These are phyloP conservation scores for Bergia sp. DNA, from an alignment of 92 coral and sea anemone species.

Conservation along the genomic window DNA sequence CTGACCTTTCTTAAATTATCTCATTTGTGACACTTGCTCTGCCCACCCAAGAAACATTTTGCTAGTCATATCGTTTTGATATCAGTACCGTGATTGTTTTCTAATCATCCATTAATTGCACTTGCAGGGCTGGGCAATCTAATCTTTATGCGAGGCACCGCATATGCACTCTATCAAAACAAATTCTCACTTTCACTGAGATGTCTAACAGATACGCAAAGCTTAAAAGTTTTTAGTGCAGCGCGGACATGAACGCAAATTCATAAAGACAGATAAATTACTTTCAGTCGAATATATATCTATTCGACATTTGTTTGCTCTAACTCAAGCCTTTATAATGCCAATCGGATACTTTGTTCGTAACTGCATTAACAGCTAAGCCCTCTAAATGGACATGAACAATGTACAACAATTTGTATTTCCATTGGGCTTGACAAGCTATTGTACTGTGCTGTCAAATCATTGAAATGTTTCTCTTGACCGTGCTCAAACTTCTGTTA, in stretches of 20 bases:
- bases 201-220: background rate
- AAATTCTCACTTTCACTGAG: conserved; percentile 4
- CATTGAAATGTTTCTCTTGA: conserved; percentile 46
- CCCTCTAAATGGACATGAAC: conserved; percentile 46
- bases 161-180: conserved; percentile 6
- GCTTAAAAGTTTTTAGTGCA: background rate
- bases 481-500: conserved; percentile 24
- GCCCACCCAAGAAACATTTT: conserved; percentile 12
- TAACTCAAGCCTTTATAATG: conserved; percentile 26
- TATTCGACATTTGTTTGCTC: conserved; percentile 33
- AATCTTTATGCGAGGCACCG: conserved; percentile 4
- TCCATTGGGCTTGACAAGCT: conserved; percentile 35
- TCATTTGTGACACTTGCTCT: background rate
- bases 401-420: conserved; percentile 47
- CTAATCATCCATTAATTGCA: conserved; percentile 40
- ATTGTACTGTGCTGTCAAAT: conserved; percentile 40
- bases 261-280: background rate
- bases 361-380: conserved; percentile 40
- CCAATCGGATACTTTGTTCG: conserved; percentile 47
- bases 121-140: conserved; percentile 33
- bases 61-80: conserved; percentile 9
- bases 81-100: conserved; percentile 35
- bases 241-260: background rate
- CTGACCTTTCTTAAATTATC: background rate
- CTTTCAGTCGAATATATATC: conserved; percentile 5